Evolutionary conservation across 1,140 invertebrate species (phyloP).

Genomic region (Leptinotarsa defecta): DNA sequence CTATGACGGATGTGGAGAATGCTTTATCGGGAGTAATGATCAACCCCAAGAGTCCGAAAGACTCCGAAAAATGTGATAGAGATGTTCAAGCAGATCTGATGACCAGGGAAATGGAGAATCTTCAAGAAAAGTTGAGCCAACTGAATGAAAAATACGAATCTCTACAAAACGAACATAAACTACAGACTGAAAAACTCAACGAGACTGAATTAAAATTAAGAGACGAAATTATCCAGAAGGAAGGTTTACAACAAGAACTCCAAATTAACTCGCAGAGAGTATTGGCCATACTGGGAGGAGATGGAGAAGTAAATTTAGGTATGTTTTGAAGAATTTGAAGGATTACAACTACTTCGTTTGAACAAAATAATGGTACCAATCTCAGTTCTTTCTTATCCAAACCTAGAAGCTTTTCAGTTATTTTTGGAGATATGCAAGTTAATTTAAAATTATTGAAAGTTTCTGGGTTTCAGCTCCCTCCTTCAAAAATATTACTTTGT

Average conservation of each 20-base stretch:
- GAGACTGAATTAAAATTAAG: conserved; percentile 62
- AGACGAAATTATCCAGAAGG: conserved; percentile 70
- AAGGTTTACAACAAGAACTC: conserved; percentile 72
- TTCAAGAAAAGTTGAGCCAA: conserved; percentile 63
- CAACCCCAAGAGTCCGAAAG: conserved; percentile 48
- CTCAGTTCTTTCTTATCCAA: no score
- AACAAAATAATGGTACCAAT: no score
- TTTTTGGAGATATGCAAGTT: no score
- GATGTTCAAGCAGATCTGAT: conserved; percentile 71
- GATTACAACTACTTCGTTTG: no score
- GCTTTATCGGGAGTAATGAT: conserved; percentile 67
- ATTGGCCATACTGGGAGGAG: conserved; percentile 67
- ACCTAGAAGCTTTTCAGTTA: no score
- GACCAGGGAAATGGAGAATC: conserved; percentile 64
- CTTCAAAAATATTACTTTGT: no score
- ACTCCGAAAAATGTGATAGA: conserved; percentile 51
- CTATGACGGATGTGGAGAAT: conserved; percentile 71
- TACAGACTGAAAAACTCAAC: conserved; percentile 58
- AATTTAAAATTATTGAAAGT: no score
- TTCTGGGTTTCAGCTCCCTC: no score
- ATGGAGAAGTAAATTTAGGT: conserved; percentile 35
- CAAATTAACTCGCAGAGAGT: conserved; percentile 73
- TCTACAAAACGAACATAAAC: conserved; percentile 50
- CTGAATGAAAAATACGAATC: conserved; percentile 53
- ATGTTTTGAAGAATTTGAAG: not conserved